These are phyloP conservation scores for Dendrolimus punctatus DNA, from an alignment of 1,140 invertebrate species.

Conservation along the genomic window DNA sequence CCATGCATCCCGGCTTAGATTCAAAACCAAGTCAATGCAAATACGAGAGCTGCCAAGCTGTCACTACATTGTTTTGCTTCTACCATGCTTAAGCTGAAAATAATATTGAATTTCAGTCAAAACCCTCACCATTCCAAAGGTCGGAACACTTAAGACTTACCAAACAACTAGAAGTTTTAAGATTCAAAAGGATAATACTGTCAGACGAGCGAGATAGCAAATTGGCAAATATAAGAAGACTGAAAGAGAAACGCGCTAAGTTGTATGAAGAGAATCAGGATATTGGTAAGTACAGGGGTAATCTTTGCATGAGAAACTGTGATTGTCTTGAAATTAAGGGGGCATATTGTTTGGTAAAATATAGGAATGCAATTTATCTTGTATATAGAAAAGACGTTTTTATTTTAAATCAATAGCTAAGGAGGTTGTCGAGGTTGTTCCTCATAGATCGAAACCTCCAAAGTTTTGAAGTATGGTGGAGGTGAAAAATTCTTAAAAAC, in stretches of 20 bases:
- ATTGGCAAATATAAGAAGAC: slow-evolving; percentile 51
- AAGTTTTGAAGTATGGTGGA: too few species aligned
- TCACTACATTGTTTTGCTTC: too few species aligned
- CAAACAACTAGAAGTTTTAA: slow-evolving; percentile 57
- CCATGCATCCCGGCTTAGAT: too few species aligned
- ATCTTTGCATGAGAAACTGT: neutral
- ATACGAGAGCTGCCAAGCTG: too few species aligned
- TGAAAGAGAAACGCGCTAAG: slow-evolving; percentile 55
- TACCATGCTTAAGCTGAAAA: too few species aligned
- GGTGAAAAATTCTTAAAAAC: too few species aligned
- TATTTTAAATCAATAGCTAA: too few species aligned
- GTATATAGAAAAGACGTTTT: neutral
- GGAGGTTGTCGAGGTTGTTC: too few species aligned
- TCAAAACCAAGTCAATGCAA: too few species aligned
- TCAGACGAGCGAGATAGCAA: slow-evolving; percentile 66
- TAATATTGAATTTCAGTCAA: slow-evolving; percentile 39
- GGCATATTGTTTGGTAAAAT: too few species aligned
- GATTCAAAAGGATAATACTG: slow-evolving; percentile 62
- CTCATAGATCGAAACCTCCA: too few species aligned
- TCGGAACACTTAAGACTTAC: slow-evolving; percentile 59
- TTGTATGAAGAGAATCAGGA: slow-evolving; percentile 67
- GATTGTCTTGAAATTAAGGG: too few species aligned
- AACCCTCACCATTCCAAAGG: slow-evolving; percentile 66
- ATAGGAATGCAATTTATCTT: neutral
- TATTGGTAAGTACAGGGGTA: slow-evolving; percentile 39